phyloP scores from a whole-genome alignment of 37 sponge, comb jelly and placozoan genomes.

The Axinella damicornis region DNA sequence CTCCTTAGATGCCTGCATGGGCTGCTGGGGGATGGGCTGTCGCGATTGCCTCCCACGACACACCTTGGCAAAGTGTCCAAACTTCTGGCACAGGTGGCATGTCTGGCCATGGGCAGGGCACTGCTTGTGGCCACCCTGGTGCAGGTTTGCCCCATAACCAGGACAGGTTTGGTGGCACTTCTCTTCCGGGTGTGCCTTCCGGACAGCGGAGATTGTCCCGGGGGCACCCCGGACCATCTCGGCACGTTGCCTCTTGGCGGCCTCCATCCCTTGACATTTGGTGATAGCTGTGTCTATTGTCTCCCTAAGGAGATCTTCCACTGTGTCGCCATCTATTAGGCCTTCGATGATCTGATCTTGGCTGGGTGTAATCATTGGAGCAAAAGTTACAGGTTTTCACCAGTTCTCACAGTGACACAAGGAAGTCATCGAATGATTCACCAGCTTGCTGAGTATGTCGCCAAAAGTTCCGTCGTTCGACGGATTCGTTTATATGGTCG shows the following conservation, averaged over 20 bases:
- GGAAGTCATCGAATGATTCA: conserved; percentile 36
- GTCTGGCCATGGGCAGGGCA: conserved; percentile 27
- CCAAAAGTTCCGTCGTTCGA: conserved; percentile 20
- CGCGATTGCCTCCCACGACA: conserved; percentile 9
- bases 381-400: conserved; percentile 54
- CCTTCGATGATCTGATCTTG: conserved; percentile 44
- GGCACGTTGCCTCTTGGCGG: conserved; percentile 27
- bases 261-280: conserved; percentile 26
- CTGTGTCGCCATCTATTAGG: conserved; percentile 12
- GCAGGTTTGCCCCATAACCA: conserved; percentile 29
- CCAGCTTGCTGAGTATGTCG: conserved; percentile 19
- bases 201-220: background rate
- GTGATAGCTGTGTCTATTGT: conserved; percentile 24
- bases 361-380: conserved; percentile 12
- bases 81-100: conserved; percentile 34
- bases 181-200: background rate
- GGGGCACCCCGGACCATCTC: conserved; percentile 6
- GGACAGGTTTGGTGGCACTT: background rate
- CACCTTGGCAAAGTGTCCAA: conserved; percentile 44
- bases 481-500: conserved; percentile 39
- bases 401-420: conserved; percentile 35
- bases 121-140: conserved; percentile 15
- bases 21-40: too few relatives aligned
- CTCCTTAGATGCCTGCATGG: background rate
- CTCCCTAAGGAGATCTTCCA: conserved; percentile 12